Conservation (phyloP, 2,888 invertebrate genomes). For the Polyploca ridens region DNA sequence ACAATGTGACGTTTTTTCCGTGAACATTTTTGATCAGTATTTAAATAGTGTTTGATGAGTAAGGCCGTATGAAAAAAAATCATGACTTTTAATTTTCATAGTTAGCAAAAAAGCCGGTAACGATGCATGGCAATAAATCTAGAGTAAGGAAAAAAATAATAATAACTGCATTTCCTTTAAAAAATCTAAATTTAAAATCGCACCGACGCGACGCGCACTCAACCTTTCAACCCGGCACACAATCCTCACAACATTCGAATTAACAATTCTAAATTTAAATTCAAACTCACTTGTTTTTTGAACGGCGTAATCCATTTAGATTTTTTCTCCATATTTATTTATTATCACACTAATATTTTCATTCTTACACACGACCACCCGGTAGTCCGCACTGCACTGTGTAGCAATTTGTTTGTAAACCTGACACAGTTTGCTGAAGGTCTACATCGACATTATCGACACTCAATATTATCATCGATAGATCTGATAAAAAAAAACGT, state of each 20-base stretch:
- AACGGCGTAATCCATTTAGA: constrained; percentile 43
- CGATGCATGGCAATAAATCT: no score
- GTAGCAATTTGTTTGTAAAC: background rate
- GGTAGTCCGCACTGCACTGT: background rate
- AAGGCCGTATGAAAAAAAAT: no score
- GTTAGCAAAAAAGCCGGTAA: no score
- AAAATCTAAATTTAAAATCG: background rate
- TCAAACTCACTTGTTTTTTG: constrained; percentile 40
- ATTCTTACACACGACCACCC: background rate
- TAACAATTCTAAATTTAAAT: constrained; percentile 5
- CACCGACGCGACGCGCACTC: no score
- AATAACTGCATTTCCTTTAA: no score
- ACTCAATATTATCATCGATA: background rate
- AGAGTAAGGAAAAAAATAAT: no score
- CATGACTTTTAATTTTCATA: no score
- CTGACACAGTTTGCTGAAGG: background rate
- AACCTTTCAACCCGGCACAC: background rate
- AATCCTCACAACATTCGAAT: background rate
- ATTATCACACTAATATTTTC: background rate
- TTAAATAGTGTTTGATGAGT: no score
- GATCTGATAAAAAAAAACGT: background rate
- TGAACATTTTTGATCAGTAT: no score
- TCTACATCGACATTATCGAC: constrained; percentile 5
- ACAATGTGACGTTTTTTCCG: no score
- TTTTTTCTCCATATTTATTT: constrained; percentile 14